A percentile compares a stretch with the other conserved stretches of the same genome.
Evolutionary conservation across 2,888 invertebrate species (phyloP).

Genomic region (Agrochola lota): DNA sequence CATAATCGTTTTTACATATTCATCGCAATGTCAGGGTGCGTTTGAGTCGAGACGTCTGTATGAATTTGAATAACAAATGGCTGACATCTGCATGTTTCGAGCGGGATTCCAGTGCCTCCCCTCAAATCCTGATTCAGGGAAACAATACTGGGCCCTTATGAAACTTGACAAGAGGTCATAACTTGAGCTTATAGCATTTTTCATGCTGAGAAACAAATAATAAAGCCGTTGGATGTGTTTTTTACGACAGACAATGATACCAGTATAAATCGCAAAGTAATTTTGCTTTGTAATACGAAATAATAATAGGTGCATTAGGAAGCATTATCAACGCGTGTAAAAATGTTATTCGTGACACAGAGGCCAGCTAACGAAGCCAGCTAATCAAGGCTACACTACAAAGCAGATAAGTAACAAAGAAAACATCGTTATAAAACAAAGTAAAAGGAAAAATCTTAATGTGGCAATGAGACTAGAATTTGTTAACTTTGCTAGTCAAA

Average conservation of each 20-base stretch:
- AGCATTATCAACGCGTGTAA: constrained; percentile 55
- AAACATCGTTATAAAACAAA: constrained; percentile 44
- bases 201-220: constrained; percentile 62
- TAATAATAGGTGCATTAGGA: constrained; percentile 56
- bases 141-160: constrained; percentile 76
- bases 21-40: constrained; percentile 87
- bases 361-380: constrained; percentile 32
- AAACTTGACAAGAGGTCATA: constrained; percentile 72
- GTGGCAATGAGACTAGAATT: constrained; percentile 58
- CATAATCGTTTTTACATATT: constrained; percentile 89
- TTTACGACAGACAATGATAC: constrained; percentile 38
- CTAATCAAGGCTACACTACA: constrained; percentile 54
- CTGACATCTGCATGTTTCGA: constrained; percentile 87
- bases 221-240: constrained; percentile 34
- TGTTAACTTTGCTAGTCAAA: constrained; percentile 73
- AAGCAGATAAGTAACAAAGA: constrained; percentile 40
- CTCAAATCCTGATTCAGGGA: constrained; percentile 76
- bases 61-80: constrained; percentile 90
- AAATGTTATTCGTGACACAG: constrained; percentile 48
- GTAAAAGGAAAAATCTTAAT: constrained; percentile 50
- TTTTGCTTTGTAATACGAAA: constrained; percentile 49
- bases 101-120: constrained; percentile 77
- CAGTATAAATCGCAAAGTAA: constrained; percentile 36
- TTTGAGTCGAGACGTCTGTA: constrained; percentile 85
- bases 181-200: constrained; percentile 69